phyloP scores from a whole-genome alignment of 2,113 vertebrate species.

The Silurus meridionalis region DNA sequence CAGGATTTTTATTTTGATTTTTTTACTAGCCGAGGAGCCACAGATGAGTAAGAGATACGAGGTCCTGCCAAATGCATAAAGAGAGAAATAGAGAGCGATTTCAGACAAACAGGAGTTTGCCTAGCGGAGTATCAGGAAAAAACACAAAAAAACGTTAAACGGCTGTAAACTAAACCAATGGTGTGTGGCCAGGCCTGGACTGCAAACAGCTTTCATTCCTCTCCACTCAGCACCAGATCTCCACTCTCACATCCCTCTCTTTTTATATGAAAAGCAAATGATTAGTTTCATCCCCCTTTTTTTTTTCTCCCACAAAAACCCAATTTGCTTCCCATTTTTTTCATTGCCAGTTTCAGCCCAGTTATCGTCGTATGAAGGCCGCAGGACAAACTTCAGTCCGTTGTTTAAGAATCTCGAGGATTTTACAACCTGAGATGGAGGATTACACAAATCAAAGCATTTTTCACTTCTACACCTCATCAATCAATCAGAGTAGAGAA shows the following conservation, averaged over 20 bases:
- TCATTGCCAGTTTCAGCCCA: background rate
- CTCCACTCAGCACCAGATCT: background rate
- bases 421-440: background rate
- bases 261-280: background rate
- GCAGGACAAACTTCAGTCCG: background rate
- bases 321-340: background rate
- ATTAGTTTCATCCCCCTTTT: background rate
- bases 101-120: constrained; percentile 4
- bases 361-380: background rate
- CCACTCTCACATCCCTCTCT: background rate
- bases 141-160: constrained; percentile 4
- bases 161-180: constrained; percentile 6
- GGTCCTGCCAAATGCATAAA: constrained; percentile 34
- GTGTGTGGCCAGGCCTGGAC: background rate
- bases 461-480: background rate
- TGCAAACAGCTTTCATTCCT: background rate
- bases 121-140: background rate
- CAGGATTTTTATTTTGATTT: constrained; percentile 58
- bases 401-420: background rate
- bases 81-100: background rate
- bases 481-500: background rate
- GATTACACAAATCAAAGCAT: background rate
- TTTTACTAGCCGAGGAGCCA: constrained; percentile 58
- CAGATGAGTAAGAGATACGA: constrained; percentile 62
- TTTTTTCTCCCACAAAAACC: background rate